phyloP scores from a whole-genome alignment of 2,797 vertebrate genomes.

The Channallabes apus region DNA sequence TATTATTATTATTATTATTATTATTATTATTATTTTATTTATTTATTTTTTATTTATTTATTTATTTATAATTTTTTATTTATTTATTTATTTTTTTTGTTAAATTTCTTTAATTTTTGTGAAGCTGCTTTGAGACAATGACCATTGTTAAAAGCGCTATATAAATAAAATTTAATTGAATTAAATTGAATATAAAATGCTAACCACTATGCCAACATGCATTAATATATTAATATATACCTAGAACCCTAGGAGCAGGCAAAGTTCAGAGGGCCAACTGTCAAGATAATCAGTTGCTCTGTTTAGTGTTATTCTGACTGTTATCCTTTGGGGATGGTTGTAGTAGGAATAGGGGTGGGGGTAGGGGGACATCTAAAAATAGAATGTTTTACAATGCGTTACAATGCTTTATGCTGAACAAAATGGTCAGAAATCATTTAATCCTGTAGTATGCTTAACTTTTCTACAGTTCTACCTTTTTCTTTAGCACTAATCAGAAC shows the following conservation, averaged over 20 bases:
- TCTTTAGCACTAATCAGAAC: neutral
- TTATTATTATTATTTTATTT: too few species aligned
- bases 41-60: too few species aligned
- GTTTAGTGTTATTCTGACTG: slow-evolving; percentile 16
- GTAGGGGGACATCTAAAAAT: neutral
- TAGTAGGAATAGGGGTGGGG: neutral
- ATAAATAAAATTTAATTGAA: too few species aligned
- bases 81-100: too few species aligned
- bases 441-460: neutral
- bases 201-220: too few species aligned
- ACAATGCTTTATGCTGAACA: neutral
- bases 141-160: too few species aligned
- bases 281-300: slow-evolving; percentile 19
- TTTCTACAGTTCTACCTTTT: neutral
- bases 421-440: neutral
- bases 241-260: neutral
- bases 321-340: neutral
- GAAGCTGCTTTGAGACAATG: too few species aligned
- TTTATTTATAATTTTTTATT: too few species aligned
- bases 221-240: too few species aligned
- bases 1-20: too few species aligned
- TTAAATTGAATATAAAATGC: too few species aligned
- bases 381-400: neutral
- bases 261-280: neutral
- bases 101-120: too few species aligned